phyloP scores from a whole-genome alignment of 2,113 vertebrate species.

The Caretta caretta region DNA sequence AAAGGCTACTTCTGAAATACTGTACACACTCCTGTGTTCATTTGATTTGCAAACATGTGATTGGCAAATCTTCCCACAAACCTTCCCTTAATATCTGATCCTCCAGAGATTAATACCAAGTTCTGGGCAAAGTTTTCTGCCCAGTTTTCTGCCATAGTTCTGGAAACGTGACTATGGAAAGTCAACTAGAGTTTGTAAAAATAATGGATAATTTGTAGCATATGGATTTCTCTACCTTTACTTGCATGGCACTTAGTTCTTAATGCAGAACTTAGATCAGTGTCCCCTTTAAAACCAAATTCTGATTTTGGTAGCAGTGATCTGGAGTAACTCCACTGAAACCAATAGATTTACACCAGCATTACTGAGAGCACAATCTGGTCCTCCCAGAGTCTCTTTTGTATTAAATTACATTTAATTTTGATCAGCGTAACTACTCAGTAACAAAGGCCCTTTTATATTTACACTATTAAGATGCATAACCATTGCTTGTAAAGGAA shows the following conservation, averaged over 20 bases:
- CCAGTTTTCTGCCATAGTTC: too few species aligned
- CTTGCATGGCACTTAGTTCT: background rate
- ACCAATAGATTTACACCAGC: background rate
- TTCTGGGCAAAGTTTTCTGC: background rate
- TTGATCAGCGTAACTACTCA: background rate
- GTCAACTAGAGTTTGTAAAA: background rate
- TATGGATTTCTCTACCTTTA: background rate
- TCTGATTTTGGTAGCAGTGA: background rate
- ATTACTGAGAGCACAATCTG: background rate
- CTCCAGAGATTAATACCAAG: accelerated
- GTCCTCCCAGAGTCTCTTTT: background rate
- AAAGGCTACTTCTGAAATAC: background rate
- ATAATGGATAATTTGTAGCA: background rate
- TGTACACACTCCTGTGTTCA: background rate
- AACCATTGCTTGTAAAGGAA: background rate
- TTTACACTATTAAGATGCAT: background rate
- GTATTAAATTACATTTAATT: background rate
- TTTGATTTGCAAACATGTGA: background rate
- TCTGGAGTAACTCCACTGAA: background rate
- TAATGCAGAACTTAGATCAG: background rate
- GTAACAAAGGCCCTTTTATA: background rate
- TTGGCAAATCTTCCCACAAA: background rate
- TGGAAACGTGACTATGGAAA: accelerated
- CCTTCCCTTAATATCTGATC: background rate
- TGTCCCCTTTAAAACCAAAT: background rate